Percentiles rank a stretch among this genome's conserved stretches.
These are phyloP conservation scores for Willowsia nigromaculata DNA, from an alignment of 2,888 invertebrate genomes.

Conservation along the genomic window DNA sequence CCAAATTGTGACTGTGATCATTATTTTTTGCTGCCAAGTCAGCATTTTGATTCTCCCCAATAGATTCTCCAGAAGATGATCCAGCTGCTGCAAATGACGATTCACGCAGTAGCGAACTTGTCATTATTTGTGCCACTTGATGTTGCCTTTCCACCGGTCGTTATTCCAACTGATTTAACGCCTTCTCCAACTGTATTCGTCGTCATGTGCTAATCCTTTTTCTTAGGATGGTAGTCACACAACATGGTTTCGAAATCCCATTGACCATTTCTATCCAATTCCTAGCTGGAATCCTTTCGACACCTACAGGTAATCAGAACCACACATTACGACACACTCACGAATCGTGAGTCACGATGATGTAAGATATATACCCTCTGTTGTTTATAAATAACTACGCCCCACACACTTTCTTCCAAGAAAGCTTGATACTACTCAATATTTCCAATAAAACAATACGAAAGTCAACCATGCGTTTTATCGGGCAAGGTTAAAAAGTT, in stretches of 20 bases:
- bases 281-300: constrained; percentile 76
- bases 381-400: background rate
- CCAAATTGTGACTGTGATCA: constrained; percentile 24
- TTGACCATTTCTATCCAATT: constrained; percentile 78
- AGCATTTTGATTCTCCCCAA: constrained; percentile 34
- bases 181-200: background rate
- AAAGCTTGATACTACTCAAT: no score
- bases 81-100: constrained; percentile 22
- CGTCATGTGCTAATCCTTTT: constrained; percentile 4
- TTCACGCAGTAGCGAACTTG: background rate
- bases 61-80: background rate
- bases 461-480: no score
- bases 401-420: background rate
- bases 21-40: constrained; percentile 47
- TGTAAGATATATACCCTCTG: background rate
- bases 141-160: background rate
- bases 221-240: constrained; percentile 53
- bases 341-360: no score
- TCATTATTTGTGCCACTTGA: constrained; percentile 21
- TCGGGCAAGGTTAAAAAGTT: background rate
- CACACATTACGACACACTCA: background rate
- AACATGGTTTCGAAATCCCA: constrained; percentile 76
- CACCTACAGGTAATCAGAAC: constrained; percentile 53
- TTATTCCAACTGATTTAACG: constrained; percentile 20
- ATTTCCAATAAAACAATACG: no score